phyloP scores from a whole-genome alignment of 2,888 invertebrate genomes.

The Lasioglossum oenotherae region DNA sequence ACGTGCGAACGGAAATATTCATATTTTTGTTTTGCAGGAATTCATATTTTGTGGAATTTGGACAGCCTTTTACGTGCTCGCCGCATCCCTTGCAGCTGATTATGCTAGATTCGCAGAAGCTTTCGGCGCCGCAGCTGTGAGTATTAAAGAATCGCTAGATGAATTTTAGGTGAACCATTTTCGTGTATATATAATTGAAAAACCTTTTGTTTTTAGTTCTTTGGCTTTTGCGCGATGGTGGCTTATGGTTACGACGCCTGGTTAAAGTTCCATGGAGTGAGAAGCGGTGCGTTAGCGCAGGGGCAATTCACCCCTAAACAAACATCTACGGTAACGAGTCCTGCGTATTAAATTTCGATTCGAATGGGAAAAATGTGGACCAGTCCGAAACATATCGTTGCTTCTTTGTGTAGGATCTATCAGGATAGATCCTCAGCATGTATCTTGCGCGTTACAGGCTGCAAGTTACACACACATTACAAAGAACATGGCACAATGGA shows the following conservation, averaged over 20 bases:
- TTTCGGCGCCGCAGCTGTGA: slow-evolving; percentile 89
- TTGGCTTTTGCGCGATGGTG: slow-evolving; percentile 93
- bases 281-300: slow-evolving; percentile 90
- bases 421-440: slow-evolving; percentile 20
- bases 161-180: neutral
- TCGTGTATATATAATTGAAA: neutral
- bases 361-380: slow-evolving; percentile 21
- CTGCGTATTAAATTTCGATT: slow-evolving; percentile 82
- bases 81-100: slow-evolving; percentile 88
- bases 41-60: slow-evolving; percentile 90
- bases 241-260: slow-evolving; percentile 92
- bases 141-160: slow-evolving; percentile 32
- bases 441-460: slow-evolving; percentile 8
- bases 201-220: slow-evolving; percentile 88
- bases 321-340: slow-evolving; percentile 86
- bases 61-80: slow-evolving; percentile 91
- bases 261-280: slow-evolving; percentile 90
- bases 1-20: neutral
- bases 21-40: slow-evolving; percentile 85
- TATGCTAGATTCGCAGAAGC: slow-evolving; percentile 83
- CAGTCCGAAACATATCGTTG: slow-evolving; percentile 55
- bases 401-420: slow-evolving; percentile 36
- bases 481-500: slow-evolving; percentile 25
- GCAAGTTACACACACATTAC: neutral
- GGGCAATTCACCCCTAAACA: slow-evolving; percentile 89